Base-by-base conservation (phyloP, 2,888 invertebrate genomes). In the Rhagonycha lutea region DNA sequence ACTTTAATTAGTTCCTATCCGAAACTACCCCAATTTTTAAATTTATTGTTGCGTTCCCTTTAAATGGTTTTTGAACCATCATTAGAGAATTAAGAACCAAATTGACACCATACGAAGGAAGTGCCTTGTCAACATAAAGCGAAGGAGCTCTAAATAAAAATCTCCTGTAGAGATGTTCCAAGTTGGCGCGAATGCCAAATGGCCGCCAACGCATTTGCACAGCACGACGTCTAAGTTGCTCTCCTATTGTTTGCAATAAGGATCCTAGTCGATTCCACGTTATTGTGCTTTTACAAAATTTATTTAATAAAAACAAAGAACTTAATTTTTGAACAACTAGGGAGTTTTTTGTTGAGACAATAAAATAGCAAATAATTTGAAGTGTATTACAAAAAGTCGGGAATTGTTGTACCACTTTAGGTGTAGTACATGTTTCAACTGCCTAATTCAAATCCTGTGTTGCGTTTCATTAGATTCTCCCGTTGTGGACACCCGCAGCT, bases 401-500 rank as follows among this genome's bases (percentile, higher is more conserved):
- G 23, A 62, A 62, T 23, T 62, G 62, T 14, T 4, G 1, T 62
- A 63, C 63, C n/a, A 24, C 26, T 24, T 26, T 26, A 24, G 24
- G 12, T 24, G n/a, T n/a, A 63, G 26, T 65, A 65, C 24, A 65
- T n/a, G 63, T 12, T 65, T 65, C 61, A 61, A 72, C 74, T 65
- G 29, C 74, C 70, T 74, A 61, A 75, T 78, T 78, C 75, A 75
- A 75, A 75, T 75, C 75, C 65, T 68, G 72, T 47, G 68, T 62
- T 68, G 70, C 76, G 77, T 77, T 79, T 80, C 80, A 80, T 79
- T 79, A 80, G 76, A 77, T 74, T 75, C 76, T 74, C 79, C 79
- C 80, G 81, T 71, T 76, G 76, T 78, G 82, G 82, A 83, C 82
- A 81, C 81, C 81, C 82, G 82, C 81, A 80, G 80, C 79, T 79